phyloP scores from a whole-genome alignment of 2,888 invertebrate genomes.

The Lutraria lutraria region DNA sequence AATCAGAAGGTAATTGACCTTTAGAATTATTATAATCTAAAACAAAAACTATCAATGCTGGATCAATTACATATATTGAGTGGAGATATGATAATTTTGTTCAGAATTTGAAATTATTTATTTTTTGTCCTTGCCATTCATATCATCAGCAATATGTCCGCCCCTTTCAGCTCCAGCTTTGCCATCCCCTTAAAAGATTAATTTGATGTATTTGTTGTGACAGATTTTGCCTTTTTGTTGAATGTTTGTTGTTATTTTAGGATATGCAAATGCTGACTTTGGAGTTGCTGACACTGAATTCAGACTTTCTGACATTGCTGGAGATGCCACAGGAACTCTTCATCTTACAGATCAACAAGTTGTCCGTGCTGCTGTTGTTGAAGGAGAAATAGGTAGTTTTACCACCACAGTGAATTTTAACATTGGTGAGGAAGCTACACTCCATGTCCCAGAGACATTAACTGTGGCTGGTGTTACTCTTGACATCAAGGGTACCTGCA shows the following conservation, averaged over 20 bases:
- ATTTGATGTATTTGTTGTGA: too few relatives aligned
- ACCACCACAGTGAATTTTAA: conserved; percentile 74
- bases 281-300: conserved; percentile 62
- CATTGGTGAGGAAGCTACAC: conserved; percentile 68
- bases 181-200: too few relatives aligned
- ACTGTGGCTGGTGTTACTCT: conserved; percentile 75
- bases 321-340: conserved; percentile 77
- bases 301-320: conserved; percentile 66
- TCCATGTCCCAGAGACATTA: conserved; percentile 77
- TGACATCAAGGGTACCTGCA: conserved; percentile 73
- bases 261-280: conserved; percentile 73
- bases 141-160: too few relatives aligned
- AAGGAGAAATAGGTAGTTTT: conserved; percentile 70
- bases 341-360: conserved; percentile 71
- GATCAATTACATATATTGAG: too few relatives aligned
- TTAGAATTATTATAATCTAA: too few relatives aligned
- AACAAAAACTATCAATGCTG: too few relatives aligned
- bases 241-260: conserved; percentile 57
- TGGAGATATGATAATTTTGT: too few relatives aligned
- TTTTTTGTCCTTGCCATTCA: neutral
- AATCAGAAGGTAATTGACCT: too few relatives aligned
- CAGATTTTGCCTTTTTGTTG: too few relatives aligned
- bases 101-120: neutral
- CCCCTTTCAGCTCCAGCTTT: too few relatives aligned
- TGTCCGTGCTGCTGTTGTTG: conserved; percentile 75